Evolutionary conservation across 2,113 vertebrate species (phyloP), one percentile per base, ranked within the genome.

Genomic region (Pelecanus crispus): DNA sequence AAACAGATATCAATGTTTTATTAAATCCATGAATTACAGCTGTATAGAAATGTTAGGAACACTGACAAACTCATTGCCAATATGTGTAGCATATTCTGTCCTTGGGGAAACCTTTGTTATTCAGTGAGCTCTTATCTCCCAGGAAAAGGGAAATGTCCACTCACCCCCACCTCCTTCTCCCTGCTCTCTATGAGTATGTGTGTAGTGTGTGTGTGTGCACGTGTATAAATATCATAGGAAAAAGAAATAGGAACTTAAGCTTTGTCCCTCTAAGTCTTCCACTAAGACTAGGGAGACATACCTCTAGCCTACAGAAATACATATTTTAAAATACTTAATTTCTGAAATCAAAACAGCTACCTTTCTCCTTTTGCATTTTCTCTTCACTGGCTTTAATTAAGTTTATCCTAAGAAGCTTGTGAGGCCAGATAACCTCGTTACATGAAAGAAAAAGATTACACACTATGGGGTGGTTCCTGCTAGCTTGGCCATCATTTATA

Each of bases 1-100:
- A 85, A 97, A 83, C 49, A 82, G 62, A 67, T 94, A 97, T 92
- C 84, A 96, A 87, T 97, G 95, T 97, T 97, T 96, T 97, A 96
- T 93, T 96, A 96, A 98, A 95, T 62, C 56, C 28, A 67, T 65
- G 45, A 93, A 95, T 96, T 96, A 56, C 72, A 96, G 78, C 49
- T 97, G 88, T 90, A 94, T 53, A 95, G 92, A 97, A 97, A 96
- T 94, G 86, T 94, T 95, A 94, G 91, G 66, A 77, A 82, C 77
- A 81, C 45, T 84, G 92, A 62, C 31, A 95, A 96, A 81, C 63
- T 72, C 50, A 29, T 62, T 72, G 56, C 40, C 86, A 78, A 72
- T 52, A 53, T 8, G 44, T 59, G 84, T 25, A 91, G 53, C 36
- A 24, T 68, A 49, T 56, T 90, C 52, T 94, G 32, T 90, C 79